Conservation (phyloP, 2,888 invertebrate species). For the Tupiocoris notatus region DNA sequence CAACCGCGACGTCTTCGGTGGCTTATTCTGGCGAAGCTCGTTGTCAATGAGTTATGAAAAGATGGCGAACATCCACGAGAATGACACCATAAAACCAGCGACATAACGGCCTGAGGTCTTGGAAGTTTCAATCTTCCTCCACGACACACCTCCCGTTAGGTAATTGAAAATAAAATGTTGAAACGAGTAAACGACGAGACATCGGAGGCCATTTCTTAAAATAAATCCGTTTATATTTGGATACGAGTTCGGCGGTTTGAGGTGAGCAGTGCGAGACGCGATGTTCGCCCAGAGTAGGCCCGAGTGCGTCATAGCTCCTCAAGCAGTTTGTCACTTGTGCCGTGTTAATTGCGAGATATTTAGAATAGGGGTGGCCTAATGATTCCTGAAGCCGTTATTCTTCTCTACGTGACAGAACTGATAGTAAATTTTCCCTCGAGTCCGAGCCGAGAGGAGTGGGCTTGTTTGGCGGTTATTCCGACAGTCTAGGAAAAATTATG, state of each 20-base stretch:
- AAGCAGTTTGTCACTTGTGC: conserved; percentile 13
- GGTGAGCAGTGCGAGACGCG: neutral
- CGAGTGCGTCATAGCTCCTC: neutral
- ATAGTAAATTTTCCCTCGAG: conserved; percentile 7
- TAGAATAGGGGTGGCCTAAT: conserved; percentile 4
- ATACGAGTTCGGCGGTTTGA: conserved; percentile 7
- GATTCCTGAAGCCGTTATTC: conserved; percentile 20
- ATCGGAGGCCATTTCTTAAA: conserved; percentile 31
- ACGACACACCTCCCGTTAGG: neutral
- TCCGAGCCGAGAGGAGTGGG: neutral
- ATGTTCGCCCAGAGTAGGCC: neutral
- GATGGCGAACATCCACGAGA: neutral
- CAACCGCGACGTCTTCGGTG: neutral
- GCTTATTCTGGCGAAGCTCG: neutral
- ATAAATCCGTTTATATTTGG: conserved; percentile 38
- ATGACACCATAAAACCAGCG: neutral
- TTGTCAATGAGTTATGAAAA: neutral
- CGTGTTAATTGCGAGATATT: conserved; percentile 19
- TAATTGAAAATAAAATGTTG: conserved; percentile 30
- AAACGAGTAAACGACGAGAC: conserved; percentile 18
- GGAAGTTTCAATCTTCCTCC: neutral
- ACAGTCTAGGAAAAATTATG: neutral
- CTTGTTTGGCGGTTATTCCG: conserved; percentile 1
- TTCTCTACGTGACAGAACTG: neutral
- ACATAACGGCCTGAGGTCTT: neutral